These are phyloP conservation scores for Torymus tubicola DNA, from an alignment of 2,888 invertebrate genomes.

Conservation along the genomic window DNA sequence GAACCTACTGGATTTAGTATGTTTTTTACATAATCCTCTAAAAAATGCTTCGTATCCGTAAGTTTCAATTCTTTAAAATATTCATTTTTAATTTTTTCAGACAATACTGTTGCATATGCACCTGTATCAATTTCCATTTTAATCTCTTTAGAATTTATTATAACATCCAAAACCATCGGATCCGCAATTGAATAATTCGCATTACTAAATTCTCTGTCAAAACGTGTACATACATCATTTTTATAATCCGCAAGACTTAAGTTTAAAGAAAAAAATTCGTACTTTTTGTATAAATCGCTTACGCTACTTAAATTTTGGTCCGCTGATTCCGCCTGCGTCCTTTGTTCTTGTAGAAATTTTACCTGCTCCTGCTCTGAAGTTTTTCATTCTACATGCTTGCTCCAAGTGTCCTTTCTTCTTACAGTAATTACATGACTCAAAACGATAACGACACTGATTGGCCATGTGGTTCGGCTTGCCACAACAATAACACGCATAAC, in stretches of 20 bases:
- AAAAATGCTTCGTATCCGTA: neutral
- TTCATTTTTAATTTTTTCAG: neutral
- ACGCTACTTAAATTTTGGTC: neutral
- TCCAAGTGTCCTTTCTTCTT: constrained; percentile 40
- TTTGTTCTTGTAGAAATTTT: neutral
- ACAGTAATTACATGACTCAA: constrained; percentile 22
- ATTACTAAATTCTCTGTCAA: too few species aligned
- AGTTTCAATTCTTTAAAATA: too few species aligned
- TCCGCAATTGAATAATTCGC: too few species aligned
- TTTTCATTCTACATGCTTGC: constrained; percentile 3
- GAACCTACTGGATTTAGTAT: constrained; percentile 30
- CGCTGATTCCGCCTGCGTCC: too few species aligned
- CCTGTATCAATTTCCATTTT: constrained; percentile 38
- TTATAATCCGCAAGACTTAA: neutral
- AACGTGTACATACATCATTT: neutral
- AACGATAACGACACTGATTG: constrained; percentile 6
- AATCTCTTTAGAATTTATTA: constrained; percentile 28
- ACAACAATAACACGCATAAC: constrained; percentile 37
- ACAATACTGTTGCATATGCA: constrained; percentile 43
- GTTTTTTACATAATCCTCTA: neutral
- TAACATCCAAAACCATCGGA: constrained; percentile 44
- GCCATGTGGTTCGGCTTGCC: neutral
- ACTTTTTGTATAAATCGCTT: too few species aligned
- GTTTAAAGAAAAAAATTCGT: too few species aligned
- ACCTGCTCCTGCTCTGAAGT: neutral